These are phyloP conservation scores for Aquatica leii DNA, from an alignment of 2,888 invertebrate genomes.

Conservation along the genomic window DNA sequence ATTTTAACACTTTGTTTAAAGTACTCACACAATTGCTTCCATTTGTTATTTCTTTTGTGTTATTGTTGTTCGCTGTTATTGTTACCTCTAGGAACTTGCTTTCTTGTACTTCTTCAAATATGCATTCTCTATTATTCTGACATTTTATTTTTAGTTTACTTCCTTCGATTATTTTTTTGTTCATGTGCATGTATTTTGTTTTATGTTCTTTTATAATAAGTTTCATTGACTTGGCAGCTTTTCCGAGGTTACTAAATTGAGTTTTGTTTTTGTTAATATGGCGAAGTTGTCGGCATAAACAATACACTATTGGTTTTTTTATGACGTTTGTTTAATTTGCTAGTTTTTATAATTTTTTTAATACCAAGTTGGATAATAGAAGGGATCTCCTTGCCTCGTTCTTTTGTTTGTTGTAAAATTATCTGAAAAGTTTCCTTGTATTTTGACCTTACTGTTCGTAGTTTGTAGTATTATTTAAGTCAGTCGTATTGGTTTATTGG, in stretches of 20 bases:
- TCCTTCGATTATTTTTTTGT: neutral
- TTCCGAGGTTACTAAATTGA: too few relatives aligned
- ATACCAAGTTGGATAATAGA: too few relatives aligned
- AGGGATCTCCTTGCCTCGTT: neutral
- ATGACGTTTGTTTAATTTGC: neutral
- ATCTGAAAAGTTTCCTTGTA: too few relatives aligned
- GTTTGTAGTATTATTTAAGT: too few relatives aligned
- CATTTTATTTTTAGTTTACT: neutral
- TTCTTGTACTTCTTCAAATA: neutral
- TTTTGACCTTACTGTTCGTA: too few relatives aligned
- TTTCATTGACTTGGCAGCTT: too few relatives aligned
- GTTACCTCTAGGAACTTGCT: neutral
- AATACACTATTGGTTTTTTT: conserved; percentile 1
- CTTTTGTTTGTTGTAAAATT: neutral
- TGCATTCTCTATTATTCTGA: neutral
- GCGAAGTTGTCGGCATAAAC: neutral
- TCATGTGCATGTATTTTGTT: too few relatives aligned
- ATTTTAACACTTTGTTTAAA: too few relatives aligned
- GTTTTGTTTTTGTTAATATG: conserved; percentile 3
- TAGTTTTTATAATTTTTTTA: neutral
- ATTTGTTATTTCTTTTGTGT: too few relatives aligned
- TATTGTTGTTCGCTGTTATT: neutral
- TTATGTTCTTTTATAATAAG: too few relatives aligned
- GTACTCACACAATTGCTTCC: conserved; percentile 1
- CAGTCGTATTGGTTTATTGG: too few relatives aligned